phyloP scores from a whole-genome alignment of 2,797 vertebrate genomes.

The Coluber constrictor region DNA sequence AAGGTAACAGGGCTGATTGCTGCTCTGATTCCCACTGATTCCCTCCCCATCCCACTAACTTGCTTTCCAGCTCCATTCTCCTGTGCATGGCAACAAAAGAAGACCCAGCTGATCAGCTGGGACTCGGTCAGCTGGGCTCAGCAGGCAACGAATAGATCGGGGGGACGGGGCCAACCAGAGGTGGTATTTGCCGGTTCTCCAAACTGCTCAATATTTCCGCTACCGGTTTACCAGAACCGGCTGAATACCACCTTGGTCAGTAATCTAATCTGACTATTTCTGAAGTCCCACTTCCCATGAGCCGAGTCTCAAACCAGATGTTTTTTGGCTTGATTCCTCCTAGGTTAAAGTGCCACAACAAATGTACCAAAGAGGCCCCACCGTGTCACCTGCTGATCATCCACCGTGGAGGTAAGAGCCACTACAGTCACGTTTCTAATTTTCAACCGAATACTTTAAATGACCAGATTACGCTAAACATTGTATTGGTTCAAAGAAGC shows the following conservation, averaged over 20 bases:
- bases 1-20: too few species aligned
- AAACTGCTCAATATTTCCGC: too few species aligned
- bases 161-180: too few species aligned
- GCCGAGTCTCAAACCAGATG: background rate
- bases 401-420: constrained; percentile 88
- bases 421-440: background rate
- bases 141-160: too few species aligned
- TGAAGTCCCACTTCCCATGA: background rate
- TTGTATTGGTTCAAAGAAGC: background rate
- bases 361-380: constrained; percentile 99
- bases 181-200: too few species aligned
- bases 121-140: too few species aligned
- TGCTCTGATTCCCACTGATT: too few species aligned
- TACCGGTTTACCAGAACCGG: too few species aligned
- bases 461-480: background rate
- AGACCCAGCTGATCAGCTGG: too few species aligned
- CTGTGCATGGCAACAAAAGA: too few species aligned
- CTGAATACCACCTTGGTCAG: background rate
- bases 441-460: background rate
- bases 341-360: constrained; percentile 99
- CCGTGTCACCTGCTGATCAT: constrained; percentile 98
- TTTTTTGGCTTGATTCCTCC: background rate
- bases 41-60: too few species aligned
- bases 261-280: background rate
- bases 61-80: too few species aligned